Conservation (phyloP, 2,113 vertebrate species). For the Drymodes brunneopygia region DNA sequence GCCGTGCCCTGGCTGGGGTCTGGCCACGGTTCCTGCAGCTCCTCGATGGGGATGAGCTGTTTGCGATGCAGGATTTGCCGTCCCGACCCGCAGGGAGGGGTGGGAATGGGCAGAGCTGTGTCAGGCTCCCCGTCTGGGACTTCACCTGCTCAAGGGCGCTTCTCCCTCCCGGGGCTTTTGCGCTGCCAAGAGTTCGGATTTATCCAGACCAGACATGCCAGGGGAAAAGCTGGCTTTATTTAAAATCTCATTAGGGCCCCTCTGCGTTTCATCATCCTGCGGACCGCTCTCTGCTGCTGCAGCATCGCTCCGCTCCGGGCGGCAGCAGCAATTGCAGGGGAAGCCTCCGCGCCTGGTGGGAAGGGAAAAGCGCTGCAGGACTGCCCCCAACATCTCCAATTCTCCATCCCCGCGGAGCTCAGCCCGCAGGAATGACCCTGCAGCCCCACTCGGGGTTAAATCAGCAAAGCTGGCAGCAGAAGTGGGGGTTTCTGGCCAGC, state of each 20-base stretch:
- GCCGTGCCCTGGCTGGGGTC: background rate
- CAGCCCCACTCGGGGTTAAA: background rate
- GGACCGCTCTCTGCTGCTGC: background rate
- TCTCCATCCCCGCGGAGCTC: background rate
- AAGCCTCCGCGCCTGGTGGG: background rate
- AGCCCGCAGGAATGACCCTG: no score
- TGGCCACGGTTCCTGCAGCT: fast-evolving
- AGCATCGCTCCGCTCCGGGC: background rate
- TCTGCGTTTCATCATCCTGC: slow-evolving; percentile 57
- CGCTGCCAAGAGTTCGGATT: background rate
- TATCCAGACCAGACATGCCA: slow-evolving; percentile 10
- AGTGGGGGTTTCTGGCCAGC: background rate
- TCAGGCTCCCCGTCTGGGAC: background rate
- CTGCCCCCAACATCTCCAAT: fast-evolving
- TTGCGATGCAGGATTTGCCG: background rate
- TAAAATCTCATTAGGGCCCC: slow-evolving; percentile 36
- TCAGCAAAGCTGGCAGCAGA: background rate
- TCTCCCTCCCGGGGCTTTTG: background rate
- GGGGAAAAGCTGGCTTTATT: slow-evolving; percentile 11
- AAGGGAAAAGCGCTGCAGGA: background rate
- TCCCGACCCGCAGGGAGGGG: background rate
- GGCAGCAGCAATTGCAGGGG: slow-evolving; percentile 4
- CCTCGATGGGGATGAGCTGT: background rate
- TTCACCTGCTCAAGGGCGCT: background rate
- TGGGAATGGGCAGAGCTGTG: background rate